These are phyloP conservation scores for Marronus borbonicus DNA, from an alignment of 2,888 invertebrate genomes.

Conservation along the genomic window DNA sequence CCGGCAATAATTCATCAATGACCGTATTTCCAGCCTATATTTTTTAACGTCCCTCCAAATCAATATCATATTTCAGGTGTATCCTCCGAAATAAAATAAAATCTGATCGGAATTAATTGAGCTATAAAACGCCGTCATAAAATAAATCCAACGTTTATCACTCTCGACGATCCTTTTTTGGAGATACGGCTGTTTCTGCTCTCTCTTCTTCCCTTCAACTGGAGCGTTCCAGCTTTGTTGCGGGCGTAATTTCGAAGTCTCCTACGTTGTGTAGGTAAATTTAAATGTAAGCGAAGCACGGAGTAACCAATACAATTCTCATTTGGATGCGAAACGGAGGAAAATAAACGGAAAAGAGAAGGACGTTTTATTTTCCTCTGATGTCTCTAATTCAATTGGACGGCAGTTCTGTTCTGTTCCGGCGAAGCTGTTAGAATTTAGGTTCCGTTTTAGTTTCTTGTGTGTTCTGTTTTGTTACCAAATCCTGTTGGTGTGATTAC, in stretches of 20 bases:
- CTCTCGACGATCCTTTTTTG: neutral
- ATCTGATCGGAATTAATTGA: conserved; percentile 44
- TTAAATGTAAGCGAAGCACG: conserved; percentile 25
- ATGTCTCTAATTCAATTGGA: conserved; percentile 11
- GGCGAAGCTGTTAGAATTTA: no score
- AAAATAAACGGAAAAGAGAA: conserved; percentile 5
- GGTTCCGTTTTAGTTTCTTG: no score
- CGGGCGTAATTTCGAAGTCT: conserved; percentile 8
- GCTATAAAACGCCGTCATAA: conserved; percentile 42
- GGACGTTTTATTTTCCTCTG: conserved; percentile 6
- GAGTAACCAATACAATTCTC: conserved; percentile 23
- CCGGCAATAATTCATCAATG: conserved; percentile 10
- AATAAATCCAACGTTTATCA: conserved; percentile 41
- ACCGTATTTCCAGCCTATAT: neutral
- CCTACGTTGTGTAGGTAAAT: neutral
- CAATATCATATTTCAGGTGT: conserved; percentile 39
- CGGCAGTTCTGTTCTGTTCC: neutral
- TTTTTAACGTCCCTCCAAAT: conserved; percentile 10
- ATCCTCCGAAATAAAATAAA: conserved; percentile 43
- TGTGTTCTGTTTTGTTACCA: no score
- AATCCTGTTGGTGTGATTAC: no score
- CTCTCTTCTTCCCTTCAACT: neutral
- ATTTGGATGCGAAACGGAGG: neutral
- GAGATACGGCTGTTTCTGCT: neutral
- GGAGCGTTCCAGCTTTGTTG: neutral